Percentiles rank a stretch among this genome's conserved stretches.
phyloP scores from a whole-genome alignment of 92 coral and sea anemone species.

The Phenganax stokvisi region DNA sequence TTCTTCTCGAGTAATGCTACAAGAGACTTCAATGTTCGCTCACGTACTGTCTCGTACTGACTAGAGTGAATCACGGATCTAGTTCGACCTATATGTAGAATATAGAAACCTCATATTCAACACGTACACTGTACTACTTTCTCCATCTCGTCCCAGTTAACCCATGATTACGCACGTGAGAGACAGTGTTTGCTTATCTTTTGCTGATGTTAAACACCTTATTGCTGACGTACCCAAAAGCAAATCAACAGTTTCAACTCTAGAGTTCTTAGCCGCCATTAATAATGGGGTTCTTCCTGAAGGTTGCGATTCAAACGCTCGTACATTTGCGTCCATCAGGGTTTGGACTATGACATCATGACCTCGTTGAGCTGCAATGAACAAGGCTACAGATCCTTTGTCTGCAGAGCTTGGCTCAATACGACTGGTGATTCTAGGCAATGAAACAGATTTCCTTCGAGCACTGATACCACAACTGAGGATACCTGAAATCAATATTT shows the following conservation, averaged over 20 bases:
- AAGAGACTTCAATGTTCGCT: slow-evolving; percentile 24
- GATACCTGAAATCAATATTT: slow-evolving; percentile 23
- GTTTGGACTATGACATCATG: slow-evolving; percentile 51
- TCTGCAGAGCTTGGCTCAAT: slow-evolving; percentile 45
- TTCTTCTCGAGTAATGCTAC: slow-evolving; percentile 34
- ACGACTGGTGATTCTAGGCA: not conserved
- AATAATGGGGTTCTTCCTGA: slow-evolving; percentile 86
- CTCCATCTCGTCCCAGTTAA: not conserved
- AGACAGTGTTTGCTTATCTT: not conserved
- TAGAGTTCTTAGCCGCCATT: slow-evolving; percentile 63
- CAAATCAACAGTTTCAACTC: slow-evolving; percentile 72
- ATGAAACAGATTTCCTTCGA: slow-evolving; percentile 4
- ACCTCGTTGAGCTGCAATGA: slow-evolving; percentile 76
- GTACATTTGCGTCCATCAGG: slow-evolving; percentile 22
- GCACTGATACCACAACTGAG: slow-evolving; percentile 53
- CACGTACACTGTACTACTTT: not conserved
- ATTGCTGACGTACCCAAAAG: slow-evolving; percentile 57
- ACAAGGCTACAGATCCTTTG: slow-evolving; percentile 81
- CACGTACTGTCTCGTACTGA: slow-evolving; percentile 36
- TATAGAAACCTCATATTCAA: not conserved
- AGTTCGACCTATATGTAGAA: slow-evolving; percentile 14
- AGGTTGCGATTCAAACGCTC: slow-evolving; percentile 50
- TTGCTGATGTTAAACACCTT: too few species aligned
- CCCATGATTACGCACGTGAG: too few species aligned
- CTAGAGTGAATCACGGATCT: slow-evolving; percentile 29